A percentile compares a stretch with the other conserved stretches of the same genome.
Conservation (phyloP, 2,797 vertebrate species). For the Fundulus diaphanus region DNA sequence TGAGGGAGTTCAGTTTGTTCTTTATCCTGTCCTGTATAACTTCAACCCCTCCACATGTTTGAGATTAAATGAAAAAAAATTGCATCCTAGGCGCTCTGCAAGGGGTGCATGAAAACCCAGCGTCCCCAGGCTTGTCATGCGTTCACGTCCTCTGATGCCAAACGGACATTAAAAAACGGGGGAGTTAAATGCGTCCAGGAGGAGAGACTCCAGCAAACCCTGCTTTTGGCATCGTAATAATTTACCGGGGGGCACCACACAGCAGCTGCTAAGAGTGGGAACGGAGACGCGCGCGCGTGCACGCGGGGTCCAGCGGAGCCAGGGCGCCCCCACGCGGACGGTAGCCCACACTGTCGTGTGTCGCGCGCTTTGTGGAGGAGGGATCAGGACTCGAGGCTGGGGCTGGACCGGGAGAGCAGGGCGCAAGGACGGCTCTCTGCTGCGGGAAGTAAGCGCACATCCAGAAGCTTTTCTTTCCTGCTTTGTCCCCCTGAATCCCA, state of each 20-base stretch:
- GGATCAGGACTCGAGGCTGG: slow-evolving; percentile 53
- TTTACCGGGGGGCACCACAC: slow-evolving; percentile 2
- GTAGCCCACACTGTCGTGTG: slow-evolving; percentile 11
- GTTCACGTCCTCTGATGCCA: slow-evolving; percentile 11
- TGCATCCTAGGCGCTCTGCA: slow-evolving; percentile 15
- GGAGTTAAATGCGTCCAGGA: neutral
- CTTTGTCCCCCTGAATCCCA: slow-evolving; percentile 20
- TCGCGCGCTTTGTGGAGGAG: slow-evolving; percentile 63
- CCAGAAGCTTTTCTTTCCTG: slow-evolving; percentile 57
- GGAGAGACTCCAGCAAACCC: slow-evolving; percentile 9
- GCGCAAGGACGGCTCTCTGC: slow-evolving; percentile 68
- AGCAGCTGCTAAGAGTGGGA: neutral
- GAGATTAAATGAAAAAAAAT: slow-evolving; percentile 35
- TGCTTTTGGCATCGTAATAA: slow-evolving; percentile 19
- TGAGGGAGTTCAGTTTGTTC: slow-evolving; percentile 24
- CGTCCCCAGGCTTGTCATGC: slow-evolving; percentile 6
- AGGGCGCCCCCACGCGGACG: slow-evolving; percentile 74
- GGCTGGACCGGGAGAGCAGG: slow-evolving; percentile 65
- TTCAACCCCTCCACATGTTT: slow-evolving; percentile 37
- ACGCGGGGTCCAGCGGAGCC: slow-evolving; percentile 56
- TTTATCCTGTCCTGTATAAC: slow-evolving; percentile 50
- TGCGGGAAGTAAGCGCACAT: slow-evolving; percentile 66
- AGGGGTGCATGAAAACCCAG: slow-evolving; percentile 27
- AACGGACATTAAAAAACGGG: slow-evolving; percentile 8
- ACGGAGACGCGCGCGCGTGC: slow-evolving; percentile 22